A percentile compares a stretch with the other conserved stretches of the same genome.
phyloP scores from a whole-genome alignment of 2,888 invertebrate species.

The Drosophila engyochracea region DNA sequence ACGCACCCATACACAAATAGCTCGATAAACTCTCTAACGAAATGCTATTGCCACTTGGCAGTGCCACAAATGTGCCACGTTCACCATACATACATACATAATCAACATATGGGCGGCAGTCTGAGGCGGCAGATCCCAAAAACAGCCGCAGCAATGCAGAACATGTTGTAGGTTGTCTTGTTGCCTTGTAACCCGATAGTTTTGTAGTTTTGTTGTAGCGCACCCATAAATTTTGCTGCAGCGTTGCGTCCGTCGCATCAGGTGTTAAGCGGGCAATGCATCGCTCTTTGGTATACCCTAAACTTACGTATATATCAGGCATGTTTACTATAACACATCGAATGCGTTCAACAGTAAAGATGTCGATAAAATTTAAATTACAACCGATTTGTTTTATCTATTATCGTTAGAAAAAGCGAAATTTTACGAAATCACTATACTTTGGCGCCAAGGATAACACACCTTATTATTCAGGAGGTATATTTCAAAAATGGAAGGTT shows the following conservation, averaged over 20 bases:
- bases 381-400: accelerated
- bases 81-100: constrained; percentile 38
- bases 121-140: constrained; percentile 44
- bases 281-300: constrained; percentile 54
- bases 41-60: constrained; percentile 71
- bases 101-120: constrained; percentile 69
- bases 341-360: not conserved
- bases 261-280: constrained; percentile 74
- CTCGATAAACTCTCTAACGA: constrained; percentile 69
- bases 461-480: not conserved
- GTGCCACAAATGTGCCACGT: constrained; percentile 60
- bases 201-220: constrained; percentile 82
- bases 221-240: constrained; percentile 76
- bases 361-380: not conserved
- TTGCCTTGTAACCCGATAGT: constrained; percentile 81
- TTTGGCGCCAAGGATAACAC: not conserved
- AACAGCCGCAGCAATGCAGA: constrained; percentile 37
- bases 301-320: constrained; percentile 11
- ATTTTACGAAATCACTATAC: not conserved
- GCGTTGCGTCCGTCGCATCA: constrained; percentile 63
- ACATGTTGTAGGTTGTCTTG: constrained; percentile 81
- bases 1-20: constrained; percentile 1
- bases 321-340: not conserved
- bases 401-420: accelerated
- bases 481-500: not conserved